These are phyloP conservation scores for Microtus ochrogaster DNA, from an alignment of 2,113 vertebrate species.

Conservation along the genomic window DNA sequence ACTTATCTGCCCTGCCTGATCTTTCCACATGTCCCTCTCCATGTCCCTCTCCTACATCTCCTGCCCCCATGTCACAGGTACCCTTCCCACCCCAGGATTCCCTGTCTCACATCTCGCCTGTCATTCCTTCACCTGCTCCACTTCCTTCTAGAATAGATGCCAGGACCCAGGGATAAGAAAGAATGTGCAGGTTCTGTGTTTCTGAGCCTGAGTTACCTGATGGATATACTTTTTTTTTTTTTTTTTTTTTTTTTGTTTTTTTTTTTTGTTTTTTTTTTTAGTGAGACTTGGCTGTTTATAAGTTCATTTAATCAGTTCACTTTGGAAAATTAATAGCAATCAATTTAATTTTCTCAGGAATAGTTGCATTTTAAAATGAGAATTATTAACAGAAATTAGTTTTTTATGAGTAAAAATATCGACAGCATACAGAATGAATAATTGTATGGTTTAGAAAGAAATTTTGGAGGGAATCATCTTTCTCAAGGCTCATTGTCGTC, in stretches of 20 bases:
- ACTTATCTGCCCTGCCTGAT: neutral
- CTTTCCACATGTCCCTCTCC: neutral
- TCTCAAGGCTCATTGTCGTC: neutral
- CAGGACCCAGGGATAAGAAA: no score
- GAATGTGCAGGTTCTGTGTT: neutral
- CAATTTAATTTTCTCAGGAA: conserved; percentile 64
- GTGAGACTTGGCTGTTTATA: conserved; percentile 22
- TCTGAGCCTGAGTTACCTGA: neutral
- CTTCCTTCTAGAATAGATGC: neutral
- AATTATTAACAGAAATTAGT: conserved; percentile 67
- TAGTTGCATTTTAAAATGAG: conserved; percentile 67
- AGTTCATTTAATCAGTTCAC: conserved; percentile 61
- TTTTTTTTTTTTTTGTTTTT: neutral
- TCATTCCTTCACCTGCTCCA: no score
- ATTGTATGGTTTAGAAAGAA: conserved; percentile 2
- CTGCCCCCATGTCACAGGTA: rapidly evolving
- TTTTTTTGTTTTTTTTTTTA: neutral
- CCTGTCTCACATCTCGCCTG: neutral
- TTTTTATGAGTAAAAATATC: conserved; percentile 63
- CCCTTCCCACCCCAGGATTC: no score
- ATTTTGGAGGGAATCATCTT: neutral
- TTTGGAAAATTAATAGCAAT: conserved; percentile 57
- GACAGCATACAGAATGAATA: conserved; percentile 33
- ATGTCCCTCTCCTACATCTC: neutral
- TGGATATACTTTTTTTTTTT: no score